Base-by-base conservation (phyloP, 2,113 vertebrate species). In the Albula goreensis region DNA sequence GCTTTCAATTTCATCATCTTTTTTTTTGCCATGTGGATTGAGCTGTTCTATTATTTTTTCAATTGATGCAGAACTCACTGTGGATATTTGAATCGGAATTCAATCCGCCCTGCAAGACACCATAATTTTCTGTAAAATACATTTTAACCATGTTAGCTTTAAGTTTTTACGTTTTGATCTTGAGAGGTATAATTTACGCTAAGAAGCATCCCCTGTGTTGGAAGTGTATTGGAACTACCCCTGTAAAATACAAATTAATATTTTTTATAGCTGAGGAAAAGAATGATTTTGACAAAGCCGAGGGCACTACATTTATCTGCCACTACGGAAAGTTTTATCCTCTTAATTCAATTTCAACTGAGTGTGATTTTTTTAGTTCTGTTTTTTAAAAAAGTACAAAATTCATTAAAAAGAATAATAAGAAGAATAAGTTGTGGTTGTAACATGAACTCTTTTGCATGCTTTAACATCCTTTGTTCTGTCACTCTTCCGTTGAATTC, bases 171-270 rank as follows among this genome's bases (percentile, higher is more conserved):
- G 81, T 82, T 86, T 80, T 60, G 13, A 51, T 53, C 17, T 66
- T 50, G n/a, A 77, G 81, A 86, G 25, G 80, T 86, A 86, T 82
- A 82, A 82, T 86, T 82, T 81, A 70, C 80, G 50, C 57, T 12
- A 63, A 19, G 53, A 85, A 81, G 51, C 80, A 57, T 70, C 80
- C 49, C 53, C 53, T 41, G 31, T 56, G 22, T 82, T 86, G 80
- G 81, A 81, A 66, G 48, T 70, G 57, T 70, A 53, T 52, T 86
- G 11, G 53, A 86, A 31, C 85, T 66, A 70, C 19, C 57, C 79
- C 48, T 81, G 22, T 51, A 86, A 86, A 86, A 50, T 78, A 50
- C 74, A 82, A 86, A 82, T 82, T 83, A 86, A 77, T 66, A 80
- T 82, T 82, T 82, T 86, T 78, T 83, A 66, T 83, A 50, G 60